Conservation (phyloP, 2,113 vertebrate species). For the Varanus komodoensis region DNA sequence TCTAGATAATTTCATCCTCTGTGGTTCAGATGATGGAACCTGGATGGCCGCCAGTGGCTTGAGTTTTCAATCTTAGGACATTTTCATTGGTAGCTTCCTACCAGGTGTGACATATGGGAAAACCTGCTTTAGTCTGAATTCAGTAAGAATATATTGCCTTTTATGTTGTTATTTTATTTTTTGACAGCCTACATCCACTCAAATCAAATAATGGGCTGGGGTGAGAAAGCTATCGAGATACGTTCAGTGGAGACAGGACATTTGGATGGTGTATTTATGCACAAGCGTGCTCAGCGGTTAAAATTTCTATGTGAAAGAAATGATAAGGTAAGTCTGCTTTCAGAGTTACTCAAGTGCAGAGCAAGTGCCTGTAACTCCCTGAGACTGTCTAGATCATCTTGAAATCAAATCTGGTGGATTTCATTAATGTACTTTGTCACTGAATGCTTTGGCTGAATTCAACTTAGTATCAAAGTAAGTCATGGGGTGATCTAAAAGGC, state of each 20-base stretch:
- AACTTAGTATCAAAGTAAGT: no score
- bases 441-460: not conserved
- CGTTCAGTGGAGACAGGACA: constrained; percentile 99
- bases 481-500: no score
- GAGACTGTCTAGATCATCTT: constrained; percentile 58
- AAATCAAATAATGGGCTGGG: constrained; percentile 99
- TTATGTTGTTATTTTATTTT: constrained; percentile 74
- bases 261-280: constrained; percentile 99
- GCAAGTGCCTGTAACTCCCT: constrained; percentile 70
- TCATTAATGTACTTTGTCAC: constrained; percentile 60
- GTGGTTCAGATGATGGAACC: not conserved
- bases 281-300: constrained; percentile 99
- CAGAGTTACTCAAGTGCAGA: constrained; percentile 66
- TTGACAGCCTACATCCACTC: constrained; percentile 99
- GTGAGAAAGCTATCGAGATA: constrained; percentile 99
- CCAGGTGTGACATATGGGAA: not conserved
- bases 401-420: constrained; percentile 69
- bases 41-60: not conserved
- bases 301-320: constrained; percentile 99
- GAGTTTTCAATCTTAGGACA: constrained; percentile 4
- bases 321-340: constrained; percentile 91
- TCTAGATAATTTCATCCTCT: constrained; percentile 5
- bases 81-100: not conserved
- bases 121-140: constrained; percentile 42
- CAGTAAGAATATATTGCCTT: constrained; percentile 59